phyloP scores from a whole-genome alignment of 2,888 invertebrate species.

The Erebia aethiops region DNA sequence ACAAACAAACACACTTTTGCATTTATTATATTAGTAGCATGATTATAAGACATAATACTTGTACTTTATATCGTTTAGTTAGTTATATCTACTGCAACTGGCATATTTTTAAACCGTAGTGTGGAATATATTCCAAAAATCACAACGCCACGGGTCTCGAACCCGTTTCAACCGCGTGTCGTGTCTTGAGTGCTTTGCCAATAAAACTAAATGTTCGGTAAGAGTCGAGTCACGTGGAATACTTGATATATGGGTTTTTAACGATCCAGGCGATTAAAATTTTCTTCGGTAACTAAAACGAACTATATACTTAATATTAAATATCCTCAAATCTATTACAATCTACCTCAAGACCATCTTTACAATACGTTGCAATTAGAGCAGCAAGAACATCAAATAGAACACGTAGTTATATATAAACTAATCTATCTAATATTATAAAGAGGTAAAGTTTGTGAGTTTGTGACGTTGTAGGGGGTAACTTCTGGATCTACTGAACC shows the following conservation, averaged over 20 bases:
- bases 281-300: neutral
- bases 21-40: no score
- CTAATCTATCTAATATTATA: no score
- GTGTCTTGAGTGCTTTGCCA: conserved; percentile 21
- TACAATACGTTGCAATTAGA: no score
- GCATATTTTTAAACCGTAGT: neutral
- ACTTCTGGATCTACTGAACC: no score
- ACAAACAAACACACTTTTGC: no score
- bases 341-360: neutral
- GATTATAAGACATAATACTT: no score
- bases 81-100: neutral
- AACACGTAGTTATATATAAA: no score
- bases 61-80: neutral
- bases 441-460: no score
- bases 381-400: no score
- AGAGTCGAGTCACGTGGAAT: neutral
- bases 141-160: conserved; percentile 3
- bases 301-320: neutral
- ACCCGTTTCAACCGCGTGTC: conserved; percentile 12
- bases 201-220: conserved; percentile 19
- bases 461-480: no score
- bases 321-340: neutral
- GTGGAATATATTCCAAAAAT: conserved; percentile 12
- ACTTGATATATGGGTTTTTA: conserved; percentile 23
- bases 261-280: conserved; percentile 17